These are phyloP conservation scores for Augochlora pura DNA, from an alignment of 1,140 invertebrate genomes.

Conservation along the genomic window DNA sequence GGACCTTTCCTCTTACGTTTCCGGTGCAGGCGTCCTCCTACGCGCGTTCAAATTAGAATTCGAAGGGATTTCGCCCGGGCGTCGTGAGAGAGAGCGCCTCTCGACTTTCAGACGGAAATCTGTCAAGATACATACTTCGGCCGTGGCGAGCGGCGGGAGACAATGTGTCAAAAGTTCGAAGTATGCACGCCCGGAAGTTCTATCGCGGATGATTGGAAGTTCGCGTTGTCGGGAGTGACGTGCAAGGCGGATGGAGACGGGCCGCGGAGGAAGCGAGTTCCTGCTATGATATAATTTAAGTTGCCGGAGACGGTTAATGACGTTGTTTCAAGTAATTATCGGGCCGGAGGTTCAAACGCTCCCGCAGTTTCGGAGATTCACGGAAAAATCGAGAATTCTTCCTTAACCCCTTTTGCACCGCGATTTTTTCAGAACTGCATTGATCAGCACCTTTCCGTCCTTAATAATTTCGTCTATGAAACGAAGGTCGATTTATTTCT, in stretches of 20 bases:
- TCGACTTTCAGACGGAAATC: not conserved
- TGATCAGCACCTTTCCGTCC: no score
- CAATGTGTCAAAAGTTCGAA: not conserved
- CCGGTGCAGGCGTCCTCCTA: not conserved
- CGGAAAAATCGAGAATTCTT: no score
- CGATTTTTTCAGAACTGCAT: no score
- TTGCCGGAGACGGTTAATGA: not conserved
- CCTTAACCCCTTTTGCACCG: no score
- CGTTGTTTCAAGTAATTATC: not conserved
- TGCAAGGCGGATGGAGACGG: not conserved
- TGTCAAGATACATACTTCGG: not conserved
- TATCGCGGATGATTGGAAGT: not conserved
- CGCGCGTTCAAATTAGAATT: not conserved
- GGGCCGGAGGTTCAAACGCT: no score
- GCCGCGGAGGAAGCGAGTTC: not conserved
- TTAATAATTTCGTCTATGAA: no score
- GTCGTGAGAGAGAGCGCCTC: no score
- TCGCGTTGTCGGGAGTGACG: not conserved
- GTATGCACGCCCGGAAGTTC: not conserved
- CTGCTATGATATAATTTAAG: not conserved
- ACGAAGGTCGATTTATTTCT: no score
- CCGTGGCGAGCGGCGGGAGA: not conserved
- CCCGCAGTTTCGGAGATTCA: no score
- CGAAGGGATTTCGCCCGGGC: not conserved
- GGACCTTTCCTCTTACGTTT: no score